Base-by-base conservation (phyloP, 2,113 vertebrate genomes). In the Rissa tridactyla region DNA sequence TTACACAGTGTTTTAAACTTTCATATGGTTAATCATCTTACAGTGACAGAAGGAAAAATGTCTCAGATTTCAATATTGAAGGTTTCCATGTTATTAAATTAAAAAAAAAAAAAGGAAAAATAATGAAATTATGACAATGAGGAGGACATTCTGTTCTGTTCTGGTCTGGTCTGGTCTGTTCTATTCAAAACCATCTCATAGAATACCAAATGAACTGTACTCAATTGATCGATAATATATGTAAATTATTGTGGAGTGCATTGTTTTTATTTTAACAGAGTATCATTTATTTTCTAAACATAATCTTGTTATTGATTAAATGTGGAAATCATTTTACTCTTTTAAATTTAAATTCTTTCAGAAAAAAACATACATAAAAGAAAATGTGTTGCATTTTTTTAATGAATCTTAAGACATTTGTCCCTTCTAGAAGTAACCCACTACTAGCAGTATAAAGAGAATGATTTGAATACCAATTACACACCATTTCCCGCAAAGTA, bases 261-360 rank as follows among this genome's bases (percentile, higher is more conserved):
- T 77, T 88, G 62, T 85, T 94, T 95, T 94, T 85, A 32, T 23
- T 78, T 94, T 89, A 78, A 62, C 20, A 68, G 5, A 42, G 5
- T 77, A 76, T 27, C 13, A 76, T 96, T 87, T 79, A 52, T 95
- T 94, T 94, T 91, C 87, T 82, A 79, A 87, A 69, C 40, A 86
- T 30, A 77, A 26, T 36, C 16, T 58, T 79, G 2, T 40, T 90
- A 93, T 86, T 80, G 65, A 88, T 93, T 94, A 66, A 69, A 77
- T 58, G 58, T 66, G 29, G 36, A 88, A 86, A 92, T 72, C 75
- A 90, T 88, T 90, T 92, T 69, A 85, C 46, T 52, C 16, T 36
- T 84, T 83, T 64, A 87, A 82, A 92, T 76, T 85, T 90, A 76
- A 91, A 71, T 81, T 78, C 2, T 49, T 66, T 72, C 11, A 46